These are phyloP conservation scores for Corythornis vintsioides DNA, from an alignment of 2,113 vertebrate genomes.

Conservation along the genomic window DNA sequence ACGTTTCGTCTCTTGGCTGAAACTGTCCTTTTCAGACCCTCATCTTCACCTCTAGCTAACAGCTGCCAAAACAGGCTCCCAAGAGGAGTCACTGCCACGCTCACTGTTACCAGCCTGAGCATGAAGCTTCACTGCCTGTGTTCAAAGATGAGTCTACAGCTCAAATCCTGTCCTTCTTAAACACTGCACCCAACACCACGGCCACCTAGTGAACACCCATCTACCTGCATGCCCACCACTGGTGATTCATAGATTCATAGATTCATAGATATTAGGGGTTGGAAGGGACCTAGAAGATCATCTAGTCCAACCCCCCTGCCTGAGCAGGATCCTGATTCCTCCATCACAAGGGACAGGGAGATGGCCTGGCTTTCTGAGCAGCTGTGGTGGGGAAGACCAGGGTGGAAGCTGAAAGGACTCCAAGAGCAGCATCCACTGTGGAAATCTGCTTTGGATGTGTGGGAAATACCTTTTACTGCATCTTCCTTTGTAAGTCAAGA, in stretches of 20 bases:
- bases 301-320: too few species aligned
- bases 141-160: background rate
- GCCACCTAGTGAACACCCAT: background rate
- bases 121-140: background rate
- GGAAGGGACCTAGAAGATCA: too few species aligned
- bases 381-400: background rate
- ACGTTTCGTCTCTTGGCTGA: background rate
- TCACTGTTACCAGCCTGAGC: background rate
- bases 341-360: accelerated
- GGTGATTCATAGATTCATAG: too few species aligned
- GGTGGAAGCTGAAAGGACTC: background rate
- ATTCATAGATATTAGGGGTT: too few species aligned
- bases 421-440: background rate
- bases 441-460: background rate
- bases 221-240: background rate
- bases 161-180: background rate
- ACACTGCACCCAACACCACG: accelerated
- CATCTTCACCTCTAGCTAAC: background rate
- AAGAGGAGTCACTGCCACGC: background rate
- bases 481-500: background rate
- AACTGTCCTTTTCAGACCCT: background rate
- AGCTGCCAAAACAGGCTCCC: background rate
- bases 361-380: background rate
- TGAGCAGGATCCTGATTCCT: background rate
- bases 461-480: background rate